Evolutionary conservation across 2,113 vertebrate genomes (phyloP), one percentile per base, ranked within the genome.

Genomic region (Cettia cetti): DNA sequence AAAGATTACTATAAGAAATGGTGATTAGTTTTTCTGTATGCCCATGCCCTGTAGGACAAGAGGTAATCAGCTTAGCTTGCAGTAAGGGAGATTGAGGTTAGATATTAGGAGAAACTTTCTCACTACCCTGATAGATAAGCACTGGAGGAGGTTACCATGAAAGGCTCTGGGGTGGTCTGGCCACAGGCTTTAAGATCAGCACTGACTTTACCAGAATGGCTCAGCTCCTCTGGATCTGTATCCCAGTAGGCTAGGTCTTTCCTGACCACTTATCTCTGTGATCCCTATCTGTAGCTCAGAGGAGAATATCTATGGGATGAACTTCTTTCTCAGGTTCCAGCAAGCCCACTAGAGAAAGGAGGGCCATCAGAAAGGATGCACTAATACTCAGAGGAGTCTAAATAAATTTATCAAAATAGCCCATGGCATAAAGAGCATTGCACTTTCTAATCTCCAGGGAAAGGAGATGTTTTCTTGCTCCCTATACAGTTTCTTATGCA

Each of bases 61-160:
- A 70, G 45, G 39, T 93, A 97, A 95, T 92, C 80, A 94, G 92
- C 72, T 97, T 95, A 94, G 83, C 64, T 94, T 83, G 68, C 91
- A 95, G 86, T 86, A 92, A 90, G 72, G 69, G 69, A 89, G 91
- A 93, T 86, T 81, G 82, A 86, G 96, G 92, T 92, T 93, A 54
- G 50, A 77, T 70, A 90, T 86, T 92, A 92, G 68, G 71, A 93
- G 71, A 69, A 92, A 97, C 82, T 97, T 97, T 95, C 92, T 86
- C 90, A 70, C 75, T 57, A 5, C 17, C 33, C 63, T 88, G 82
- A 61, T 13, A 65, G 71, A 88, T 39, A 88, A 96, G 50, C 64
- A 52, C 47, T 60, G 68, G 30, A 59, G 50, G 37, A 89, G 33
- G 86, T 77, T 86, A 65, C 37, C 59, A 53, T 20, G 22, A 45